Evolutionary conservation across 2,113 vertebrate genomes (phyloP), one percentile per base, ranked within the genome.

Genomic region (Pagrus major): DNA sequence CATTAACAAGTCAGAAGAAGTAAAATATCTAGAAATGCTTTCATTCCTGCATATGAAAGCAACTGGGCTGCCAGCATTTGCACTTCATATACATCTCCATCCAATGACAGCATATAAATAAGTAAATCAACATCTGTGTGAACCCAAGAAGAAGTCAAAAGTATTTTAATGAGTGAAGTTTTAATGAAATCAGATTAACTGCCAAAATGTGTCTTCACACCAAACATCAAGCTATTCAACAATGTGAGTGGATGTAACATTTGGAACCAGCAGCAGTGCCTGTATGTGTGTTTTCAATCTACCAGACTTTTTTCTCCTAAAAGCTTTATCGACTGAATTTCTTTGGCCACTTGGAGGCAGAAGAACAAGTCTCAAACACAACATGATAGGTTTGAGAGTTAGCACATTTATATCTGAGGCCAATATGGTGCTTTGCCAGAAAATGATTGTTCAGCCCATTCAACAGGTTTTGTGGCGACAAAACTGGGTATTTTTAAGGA

Each of bases 1-100:
- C 39, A 55, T 33, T 35, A 66, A 42, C 21, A 63, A 27, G 21
- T n/a, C 15, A 61, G n/a, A 56, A 25, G 14, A 11, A 47, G 49
- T n/a, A 0, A 56, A 37, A 49, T 23, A 31, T 58, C 5, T 14
- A 15, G 41, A 41, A 60, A 33, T 21, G n/a, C 46, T 74, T 69
- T 74, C 41, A 46, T 61, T 46, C 33, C 56, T 56, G 23, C 46
- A 63, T 20, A 63, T 69, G 37, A 29, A 75, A 75, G 42, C 5
- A 21, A 44, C 42, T 41, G 31, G 44, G 25, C 42, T 59, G 37
- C n/a, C 68, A 66, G 41, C 39, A 56, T 71, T 78, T 70, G 8
- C 23, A 25, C 33, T 72, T 63, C 76, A 44, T 41, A n/a, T 49
- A 56, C 15, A 35, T 51, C 14, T 42, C 35, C 33, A 44, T 33